A percentile compares a stretch with the other conserved stretches of the same genome.
phyloP scores from a whole-genome alignment of 2,113 vertebrate species.

The Miniopterus natalensis region DNA sequence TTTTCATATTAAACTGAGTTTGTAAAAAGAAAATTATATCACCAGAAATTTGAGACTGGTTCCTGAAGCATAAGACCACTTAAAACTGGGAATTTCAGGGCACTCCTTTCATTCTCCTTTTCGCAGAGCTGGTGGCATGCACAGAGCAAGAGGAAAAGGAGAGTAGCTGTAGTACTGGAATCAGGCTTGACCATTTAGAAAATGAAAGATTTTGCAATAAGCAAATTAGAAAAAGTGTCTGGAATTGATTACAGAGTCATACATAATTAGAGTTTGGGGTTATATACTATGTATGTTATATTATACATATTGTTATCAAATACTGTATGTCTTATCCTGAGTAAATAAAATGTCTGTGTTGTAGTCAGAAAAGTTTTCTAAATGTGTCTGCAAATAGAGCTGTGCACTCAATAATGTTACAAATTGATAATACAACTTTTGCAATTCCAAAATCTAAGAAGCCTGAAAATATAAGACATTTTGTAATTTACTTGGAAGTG shows the following conservation, averaged over 20 bases:
- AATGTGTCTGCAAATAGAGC: neutral
- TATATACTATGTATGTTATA: neutral
- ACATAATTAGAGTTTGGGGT: neutral
- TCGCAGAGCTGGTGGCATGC: neutral
- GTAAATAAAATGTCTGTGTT: neutral
- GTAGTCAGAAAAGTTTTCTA: neutral
- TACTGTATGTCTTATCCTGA: neutral
- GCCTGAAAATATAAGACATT: neutral
- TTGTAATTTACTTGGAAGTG: neutral
- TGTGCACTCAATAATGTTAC: neutral
- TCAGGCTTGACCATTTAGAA: neutral
- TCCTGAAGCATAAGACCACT: neutral
- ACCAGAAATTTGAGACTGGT: neutral
- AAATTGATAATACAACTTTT: neutral
- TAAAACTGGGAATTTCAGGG: neutral
- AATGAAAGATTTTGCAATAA: neutral
- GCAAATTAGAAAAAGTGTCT: neutral
- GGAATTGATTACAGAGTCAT: neutral
- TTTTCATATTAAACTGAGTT: neutral
- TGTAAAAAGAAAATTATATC: neutral
- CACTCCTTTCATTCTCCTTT: neutral
- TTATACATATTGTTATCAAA: neutral
- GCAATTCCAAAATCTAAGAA: neutral
- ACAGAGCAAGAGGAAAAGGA: neutral
- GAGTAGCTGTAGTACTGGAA: neutral